These are phyloP conservation scores for Chlorops oryzae DNA, from an alignment of 1,140 invertebrate species.

Conservation along the genomic window DNA sequence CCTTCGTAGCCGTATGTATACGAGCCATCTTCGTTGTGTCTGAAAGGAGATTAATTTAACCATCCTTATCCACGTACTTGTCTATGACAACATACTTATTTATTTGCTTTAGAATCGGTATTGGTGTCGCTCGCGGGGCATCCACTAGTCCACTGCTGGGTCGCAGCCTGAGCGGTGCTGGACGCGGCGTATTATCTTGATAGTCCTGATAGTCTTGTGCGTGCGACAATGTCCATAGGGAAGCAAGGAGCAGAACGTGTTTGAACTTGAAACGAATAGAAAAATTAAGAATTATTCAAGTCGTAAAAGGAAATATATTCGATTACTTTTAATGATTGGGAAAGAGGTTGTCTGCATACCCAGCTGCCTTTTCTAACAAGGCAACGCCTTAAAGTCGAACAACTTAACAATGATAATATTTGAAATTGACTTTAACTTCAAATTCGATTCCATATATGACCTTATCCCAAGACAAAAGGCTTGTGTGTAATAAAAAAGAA, in stretches of 20 bases:
- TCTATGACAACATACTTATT: conserved; percentile 55
- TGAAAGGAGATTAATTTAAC: conserved; percentile 27
- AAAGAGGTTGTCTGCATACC: no score
- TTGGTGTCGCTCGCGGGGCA: conserved; percentile 57
- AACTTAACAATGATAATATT: no score
- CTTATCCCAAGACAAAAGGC: no score
- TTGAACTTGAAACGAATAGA: conserved; percentile 20
- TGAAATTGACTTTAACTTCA: no score
- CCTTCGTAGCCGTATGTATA: conserved; percentile 84
- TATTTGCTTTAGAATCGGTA: conserved; percentile 78
- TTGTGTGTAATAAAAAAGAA: no score
- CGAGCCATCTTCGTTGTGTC: conserved; percentile 78
- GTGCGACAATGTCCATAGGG: conserved; percentile 36
- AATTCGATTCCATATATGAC: no score
- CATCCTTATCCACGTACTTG: neutral
- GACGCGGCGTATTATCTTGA: conserved; percentile 49
- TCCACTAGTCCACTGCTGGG: conserved; percentile 49
- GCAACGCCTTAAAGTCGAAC: no score
- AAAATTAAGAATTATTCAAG: neutral
- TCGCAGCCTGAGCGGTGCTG: conserved; percentile 49
- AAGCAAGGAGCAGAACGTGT: conserved; percentile 27
- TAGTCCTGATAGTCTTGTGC: conserved; percentile 61
- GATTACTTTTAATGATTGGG: no score
- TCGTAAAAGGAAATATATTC: no score
- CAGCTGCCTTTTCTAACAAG: no score